Evolutionary conservation across 1,140 invertebrate species (phyloP).

Genomic region (Lucilia cuprina): DNA sequence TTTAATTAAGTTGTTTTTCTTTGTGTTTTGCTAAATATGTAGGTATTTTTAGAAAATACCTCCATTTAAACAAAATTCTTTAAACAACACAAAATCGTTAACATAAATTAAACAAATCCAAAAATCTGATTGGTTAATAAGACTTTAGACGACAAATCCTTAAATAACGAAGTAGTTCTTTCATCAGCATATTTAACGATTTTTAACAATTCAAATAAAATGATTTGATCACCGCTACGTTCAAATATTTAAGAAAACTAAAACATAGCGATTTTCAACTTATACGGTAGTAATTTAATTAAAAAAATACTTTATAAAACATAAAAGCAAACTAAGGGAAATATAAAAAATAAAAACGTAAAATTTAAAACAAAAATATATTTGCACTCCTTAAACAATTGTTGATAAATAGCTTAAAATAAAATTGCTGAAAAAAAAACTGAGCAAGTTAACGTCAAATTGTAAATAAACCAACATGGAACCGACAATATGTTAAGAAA

Average conservation of each 20-base stretch:
- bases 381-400: slow-evolving; percentile 3
- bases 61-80: background rate
- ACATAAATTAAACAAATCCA: background rate
- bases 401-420: background rate
- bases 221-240: background rate
- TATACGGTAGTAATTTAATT: slow-evolving; percentile 25
- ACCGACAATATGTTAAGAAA: slow-evolving; percentile 2
- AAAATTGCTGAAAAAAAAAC: background rate
- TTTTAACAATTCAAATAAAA: background rate
- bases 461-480: slow-evolving; percentile 15
- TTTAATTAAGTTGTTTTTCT: too few relatives aligned
- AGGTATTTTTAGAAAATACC: too few relatives aligned
- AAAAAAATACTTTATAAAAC: background rate
- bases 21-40: too few relatives aligned
- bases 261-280: background rate
- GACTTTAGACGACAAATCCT: background rate
- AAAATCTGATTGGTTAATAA: background rate
- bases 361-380: background rate
- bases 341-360: background rate
- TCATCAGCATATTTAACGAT: background rate
- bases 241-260: background rate
- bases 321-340: background rate
- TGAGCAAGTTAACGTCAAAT: background rate
- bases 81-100: background rate
- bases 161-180: background rate